Percentiles rank a stretch among this genome's conserved stretches.
phyloP scores from a whole-genome alignment of 1,140 invertebrate genomes.

The Pemphigus obesinymphae region DNA sequence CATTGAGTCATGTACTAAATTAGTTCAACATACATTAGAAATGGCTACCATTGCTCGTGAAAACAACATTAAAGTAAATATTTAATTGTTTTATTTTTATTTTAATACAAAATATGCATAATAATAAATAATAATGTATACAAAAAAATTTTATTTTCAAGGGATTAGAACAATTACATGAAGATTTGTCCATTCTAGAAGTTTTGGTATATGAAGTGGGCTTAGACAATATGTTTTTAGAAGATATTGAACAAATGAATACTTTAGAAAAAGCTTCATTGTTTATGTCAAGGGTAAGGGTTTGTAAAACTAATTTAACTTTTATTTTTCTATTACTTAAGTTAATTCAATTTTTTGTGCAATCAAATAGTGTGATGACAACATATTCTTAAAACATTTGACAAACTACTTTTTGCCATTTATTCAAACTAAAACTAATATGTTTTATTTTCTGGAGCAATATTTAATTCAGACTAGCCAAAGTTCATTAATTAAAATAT shows the following conservation, averaged over 20 bases:
- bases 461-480: constrained; percentile 14
- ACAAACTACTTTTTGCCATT: constrained; percentile 20
- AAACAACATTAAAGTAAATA: constrained; percentile 30
- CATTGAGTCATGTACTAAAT: constrained; percentile 17
- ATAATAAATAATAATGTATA: not conserved
- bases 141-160: not conserved
- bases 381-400: not conserved
- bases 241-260: constrained; percentile 31
- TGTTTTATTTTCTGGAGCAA: constrained; percentile 15
- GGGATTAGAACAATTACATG: constrained; percentile 25
- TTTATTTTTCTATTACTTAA: not conserved
- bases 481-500: constrained; percentile 2
- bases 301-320: not conserved
- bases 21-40: constrained; percentile 34
- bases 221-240: not conserved
- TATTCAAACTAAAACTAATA: constrained; percentile 18
- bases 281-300: constrained; percentile 27
- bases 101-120: not conserved
- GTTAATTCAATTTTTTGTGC: not conserved
- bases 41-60: constrained; percentile 24
- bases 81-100: not conserved
- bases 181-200: constrained; percentile 32
- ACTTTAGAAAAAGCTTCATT: constrained; percentile 31
- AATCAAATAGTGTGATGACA: constrained; percentile 22
- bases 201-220: constrained; percentile 32